A percentile compares a stretch with the other conserved stretches of the same genome.
Conservation (phyloP, 2,888 invertebrate genomes). For the Acleris laterana region DNA sequence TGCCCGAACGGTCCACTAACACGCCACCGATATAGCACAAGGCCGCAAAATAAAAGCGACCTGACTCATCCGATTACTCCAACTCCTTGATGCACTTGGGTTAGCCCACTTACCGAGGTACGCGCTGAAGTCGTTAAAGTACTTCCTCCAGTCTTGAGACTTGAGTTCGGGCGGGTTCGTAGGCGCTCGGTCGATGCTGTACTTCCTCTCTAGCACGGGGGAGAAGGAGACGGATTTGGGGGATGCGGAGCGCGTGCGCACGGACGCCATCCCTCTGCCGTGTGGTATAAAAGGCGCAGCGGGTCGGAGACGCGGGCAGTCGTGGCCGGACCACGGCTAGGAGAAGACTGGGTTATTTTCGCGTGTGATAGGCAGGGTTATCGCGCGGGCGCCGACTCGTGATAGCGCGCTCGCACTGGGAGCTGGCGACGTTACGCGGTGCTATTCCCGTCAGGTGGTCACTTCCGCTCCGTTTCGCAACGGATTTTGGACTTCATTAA, state of each 20-base stretch:
- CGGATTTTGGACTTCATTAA: conserved; percentile 73
- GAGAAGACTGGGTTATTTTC: conserved; percentile 78
- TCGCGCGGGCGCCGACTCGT: conserved; percentile 75
- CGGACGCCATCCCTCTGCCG: conserved; percentile 81
- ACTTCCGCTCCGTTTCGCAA: conserved; percentile 80
- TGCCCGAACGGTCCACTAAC: conserved; percentile 74
- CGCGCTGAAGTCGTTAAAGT: conserved; percentile 80
- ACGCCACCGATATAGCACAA: conserved; percentile 78
- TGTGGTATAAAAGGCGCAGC: conserved; percentile 71
- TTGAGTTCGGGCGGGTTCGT: conserved; percentile 66
- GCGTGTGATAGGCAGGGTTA: conserved; percentile 69
- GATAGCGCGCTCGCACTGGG: conserved; percentile 79
- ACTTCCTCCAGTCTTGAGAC: conserved; percentile 76
- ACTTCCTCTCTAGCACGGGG: conserved; percentile 85
- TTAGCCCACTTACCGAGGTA: conserved; percentile 69
- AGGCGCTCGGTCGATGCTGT: conserved; percentile 74
- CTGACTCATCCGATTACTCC: conserved; percentile 65
- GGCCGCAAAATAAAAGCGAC: conserved; percentile 72
- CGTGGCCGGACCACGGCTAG: conserved; percentile 76
- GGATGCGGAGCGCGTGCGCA: conserved; percentile 87
- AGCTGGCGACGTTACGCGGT: conserved; percentile 74
- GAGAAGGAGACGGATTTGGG: conserved; percentile 87
- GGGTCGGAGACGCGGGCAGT: conserved; percentile 66
- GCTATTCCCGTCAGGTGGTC: conserved; percentile 84
- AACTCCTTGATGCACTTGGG: conserved; percentile 52